Evolutionary conservation across 2,888 invertebrate species (phyloP).

Genomic region (Eupithecia insigniata): DNA sequence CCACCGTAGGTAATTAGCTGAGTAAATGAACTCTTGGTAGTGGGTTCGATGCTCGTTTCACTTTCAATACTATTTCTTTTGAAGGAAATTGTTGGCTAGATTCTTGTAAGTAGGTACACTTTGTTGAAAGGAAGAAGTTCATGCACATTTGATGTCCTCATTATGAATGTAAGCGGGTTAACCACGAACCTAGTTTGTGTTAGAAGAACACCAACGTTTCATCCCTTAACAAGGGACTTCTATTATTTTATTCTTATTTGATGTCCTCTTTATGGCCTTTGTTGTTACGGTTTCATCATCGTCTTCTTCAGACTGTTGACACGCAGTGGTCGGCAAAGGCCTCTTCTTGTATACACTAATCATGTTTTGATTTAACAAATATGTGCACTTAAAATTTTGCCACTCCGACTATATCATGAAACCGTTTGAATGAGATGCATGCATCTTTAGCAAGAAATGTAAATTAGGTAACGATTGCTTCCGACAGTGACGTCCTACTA

Average conservation of each 20-base stretch:
- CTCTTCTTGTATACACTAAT: neutral
- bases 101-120: neutral
- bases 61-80: constrained; percentile 31
- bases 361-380: no score
- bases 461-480: neutral
- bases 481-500: neutral
- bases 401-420: neutral
- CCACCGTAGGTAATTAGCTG: constrained; percentile 41
- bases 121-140: neutral
- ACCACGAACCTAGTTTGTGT: no score
- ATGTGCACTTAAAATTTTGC: no score
- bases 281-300: neutral
- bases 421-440: neutral
- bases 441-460: no score
- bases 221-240: no score
- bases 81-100: neutral
- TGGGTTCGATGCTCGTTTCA: constrained; percentile 38
- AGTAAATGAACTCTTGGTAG: constrained; percentile 37
- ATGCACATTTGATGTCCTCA: neutral
- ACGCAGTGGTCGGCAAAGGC: neutral
- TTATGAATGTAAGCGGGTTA: no score
- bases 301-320: neutral
- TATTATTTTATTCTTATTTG: no score
- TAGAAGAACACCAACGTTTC: no score
- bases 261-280: neutral